Base-by-base conservation (phyloP, 2,797 vertebrate species). In the Manis javanica region DNA sequence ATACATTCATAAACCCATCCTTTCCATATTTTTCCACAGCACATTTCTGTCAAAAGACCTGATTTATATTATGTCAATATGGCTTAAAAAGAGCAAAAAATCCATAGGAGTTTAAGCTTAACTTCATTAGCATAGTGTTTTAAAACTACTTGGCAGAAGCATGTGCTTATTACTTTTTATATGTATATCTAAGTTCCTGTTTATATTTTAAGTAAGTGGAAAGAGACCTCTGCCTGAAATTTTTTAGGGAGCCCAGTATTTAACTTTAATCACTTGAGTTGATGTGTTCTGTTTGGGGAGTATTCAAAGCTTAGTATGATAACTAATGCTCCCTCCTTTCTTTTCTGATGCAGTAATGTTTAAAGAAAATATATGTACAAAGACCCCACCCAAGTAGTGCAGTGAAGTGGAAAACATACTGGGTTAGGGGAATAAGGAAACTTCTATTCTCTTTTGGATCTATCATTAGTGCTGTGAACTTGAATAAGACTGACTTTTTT, bases 61-160 rank as follows among this genome's bases (percentile, higher is more conserved):
- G 61, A 64, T 93, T 78, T 96, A 18, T 10, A 5, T 84, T 94
- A 90, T 78, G 61, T 91, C 39, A 37, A 46, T 90, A 4, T 75
- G n/a, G 7, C 69, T 96, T 96, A 83, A 81, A 86, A 96, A 93
- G 51, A 88, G 19, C 64, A 95, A 85, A 90, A n/a, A 77, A 72
- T 59, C 15, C 23, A 64, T 69, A 74, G 68, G n/a, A 31, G 15
- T 12, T 72, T 92, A 66, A 46, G 77, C 18, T 92, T 34, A 63
- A 23, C 37, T 91, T 95, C 61, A 11, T 88, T 85, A 84, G 31
- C 63, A 29, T 46, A 49, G 18, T 95, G 37, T 96, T 93, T 95
- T 87, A 90, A 57, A 53, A 19, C 57, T 51, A 55, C 6, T 86
- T 8, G 61, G 34, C 49, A 51, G 29, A 90, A 18, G 34, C 53